Evolutionary conservation across 2,113 vertebrate genomes (phyloP).

Genomic region (Typhlomys cinereus): DNA sequence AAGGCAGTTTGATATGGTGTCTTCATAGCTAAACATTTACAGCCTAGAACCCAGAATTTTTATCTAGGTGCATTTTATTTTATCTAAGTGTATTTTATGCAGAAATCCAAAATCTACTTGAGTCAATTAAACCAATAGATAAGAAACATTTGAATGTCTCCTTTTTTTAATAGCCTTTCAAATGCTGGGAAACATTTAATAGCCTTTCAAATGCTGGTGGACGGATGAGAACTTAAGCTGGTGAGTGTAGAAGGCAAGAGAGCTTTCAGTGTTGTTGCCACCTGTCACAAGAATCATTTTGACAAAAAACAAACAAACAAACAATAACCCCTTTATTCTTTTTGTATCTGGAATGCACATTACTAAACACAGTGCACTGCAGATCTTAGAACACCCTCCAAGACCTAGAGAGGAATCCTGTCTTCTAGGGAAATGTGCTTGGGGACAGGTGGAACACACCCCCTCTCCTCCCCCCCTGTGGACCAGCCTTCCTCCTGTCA

Average conservation of each 20-base stretch:
- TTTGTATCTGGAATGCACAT: background rate
- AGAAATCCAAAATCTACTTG: background rate
- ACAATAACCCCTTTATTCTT: too few species aligned
- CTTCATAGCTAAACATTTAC: background rate
- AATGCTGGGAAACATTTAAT: background rate
- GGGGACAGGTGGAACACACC: background rate
- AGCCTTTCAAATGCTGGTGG: background rate
- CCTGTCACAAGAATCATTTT: slow-evolving; percentile 33
- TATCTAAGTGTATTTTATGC: background rate
- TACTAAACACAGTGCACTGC: background rate
- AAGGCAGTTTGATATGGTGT: too few species aligned
- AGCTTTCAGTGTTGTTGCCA: background rate
- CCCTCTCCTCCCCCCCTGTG: too few species aligned
- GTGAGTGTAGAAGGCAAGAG: background rate
- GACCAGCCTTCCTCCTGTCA: background rate
- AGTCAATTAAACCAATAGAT: background rate
- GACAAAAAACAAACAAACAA: too few species aligned
- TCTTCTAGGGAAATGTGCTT: background rate
- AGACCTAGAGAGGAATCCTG: background rate
- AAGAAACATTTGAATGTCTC: too few species aligned
- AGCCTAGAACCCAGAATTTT: background rate
- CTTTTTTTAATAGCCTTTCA: too few species aligned
- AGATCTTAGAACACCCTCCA: background rate
- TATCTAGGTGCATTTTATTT: background rate
- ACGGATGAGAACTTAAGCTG: background rate